Evolutionary conservation across 2,888 invertebrate genomes (phyloP), one percentile per base, ranked within the genome.

Genomic region (Pyrochroa serraticornis): DNA sequence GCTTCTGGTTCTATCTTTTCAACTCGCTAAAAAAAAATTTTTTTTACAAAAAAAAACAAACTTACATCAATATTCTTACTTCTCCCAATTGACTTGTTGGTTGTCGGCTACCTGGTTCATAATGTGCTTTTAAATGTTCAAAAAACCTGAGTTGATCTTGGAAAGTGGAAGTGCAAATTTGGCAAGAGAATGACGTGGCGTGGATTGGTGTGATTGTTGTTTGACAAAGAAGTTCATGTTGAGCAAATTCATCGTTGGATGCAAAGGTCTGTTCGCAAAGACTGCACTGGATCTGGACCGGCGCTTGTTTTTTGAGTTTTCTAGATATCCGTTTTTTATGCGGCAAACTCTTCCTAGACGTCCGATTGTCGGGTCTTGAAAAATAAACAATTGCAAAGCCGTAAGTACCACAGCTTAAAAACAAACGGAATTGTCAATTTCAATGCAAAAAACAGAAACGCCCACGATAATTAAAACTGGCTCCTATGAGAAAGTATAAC

Each of bases 261-360:
- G 71, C 65, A 67, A 82, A 81, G 7, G 75, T 71, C 62, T 82
- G 81, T 34, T 80, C 81, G 67, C 83, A 83, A 44, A 80, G 75
- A 44, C 72, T 74, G 67, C 83, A 83, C 58, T 81, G 78, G 42
- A 79, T 70, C 62, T 76, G 79, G 58, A 74, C 75, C 33, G 73
- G 1, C 60, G 51, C 48, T 54, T 62, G 49, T 80, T 84, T 69
- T 87, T 87, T 87, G 12, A 93, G 79, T 70, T 92, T 93, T 53
- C 87, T 82, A 0, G 93, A 89, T 65, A 93, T 92, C 54, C 93
- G 82, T 75, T 94, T 94, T 76, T 93, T 93, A 75, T 93, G 93
- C 0, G 93, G 93, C 54, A 93, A 78, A 63, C 89, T 89, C 76
- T 90, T 88, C 65, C 87, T 87, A 2, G 76, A 76, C 7, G 75